Percentiles rank a stretch among this genome's conserved stretches.
Conservation (phyloP, 2,797 vertebrate species). For the Coluber constrictor region DNA sequence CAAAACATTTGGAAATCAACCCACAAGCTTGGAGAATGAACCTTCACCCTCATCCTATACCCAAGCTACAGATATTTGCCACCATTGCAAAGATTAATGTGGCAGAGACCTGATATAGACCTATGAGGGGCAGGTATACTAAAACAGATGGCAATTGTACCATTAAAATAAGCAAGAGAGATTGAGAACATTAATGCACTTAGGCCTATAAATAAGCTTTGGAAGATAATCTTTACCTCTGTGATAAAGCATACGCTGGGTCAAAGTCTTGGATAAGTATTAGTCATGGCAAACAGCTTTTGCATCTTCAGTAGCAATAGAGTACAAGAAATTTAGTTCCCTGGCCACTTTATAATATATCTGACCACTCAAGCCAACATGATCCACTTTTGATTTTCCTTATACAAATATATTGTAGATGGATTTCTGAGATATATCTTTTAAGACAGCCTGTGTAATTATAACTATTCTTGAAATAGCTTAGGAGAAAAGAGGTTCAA, state of each 20-base stretch:
- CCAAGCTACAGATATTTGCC: too few relatives aligned
- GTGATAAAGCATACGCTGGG: conserved; percentile 53
- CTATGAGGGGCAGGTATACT: conserved; percentile 38
- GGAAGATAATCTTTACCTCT: conserved; percentile 59
- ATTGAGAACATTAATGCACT: conserved; percentile 55
- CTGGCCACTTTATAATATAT: conserved; percentile 30
- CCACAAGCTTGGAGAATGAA: too few relatives aligned
- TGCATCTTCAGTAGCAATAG: conserved; percentile 36
- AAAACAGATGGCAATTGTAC: conserved; percentile 57
- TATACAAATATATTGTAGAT: background rate
- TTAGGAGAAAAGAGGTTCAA: background rate
- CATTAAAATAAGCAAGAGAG: conserved; percentile 14
- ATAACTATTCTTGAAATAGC: background rate
- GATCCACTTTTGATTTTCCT: background rate
- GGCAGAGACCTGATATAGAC: conserved; percentile 34
- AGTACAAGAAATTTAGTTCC: conserved; percentile 51
- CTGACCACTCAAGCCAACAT: background rate
- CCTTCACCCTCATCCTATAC: too few relatives aligned
- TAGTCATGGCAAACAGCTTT: conserved; percentile 52
- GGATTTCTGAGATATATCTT: background rate
- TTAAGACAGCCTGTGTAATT: background rate
- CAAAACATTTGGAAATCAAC: too few relatives aligned
- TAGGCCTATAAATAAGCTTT: conserved; percentile 50
- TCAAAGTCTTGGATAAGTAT: conserved; percentile 59
- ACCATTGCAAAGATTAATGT: background rate